Conservation (phyloP, 1,140 invertebrate species). For the Yoshiicerus persimilis region DNA sequence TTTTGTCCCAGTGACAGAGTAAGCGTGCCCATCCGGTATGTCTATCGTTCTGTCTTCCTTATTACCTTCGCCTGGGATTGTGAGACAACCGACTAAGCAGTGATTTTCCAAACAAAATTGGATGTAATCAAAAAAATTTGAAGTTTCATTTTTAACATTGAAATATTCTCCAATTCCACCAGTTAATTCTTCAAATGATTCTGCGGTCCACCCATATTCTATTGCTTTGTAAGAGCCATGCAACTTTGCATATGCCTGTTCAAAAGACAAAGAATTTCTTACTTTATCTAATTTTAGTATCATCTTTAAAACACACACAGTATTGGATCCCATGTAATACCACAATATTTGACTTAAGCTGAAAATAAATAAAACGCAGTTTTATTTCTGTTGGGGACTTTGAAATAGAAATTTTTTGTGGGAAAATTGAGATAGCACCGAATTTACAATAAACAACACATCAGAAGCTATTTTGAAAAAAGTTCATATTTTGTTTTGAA, state of each 20-base stretch:
- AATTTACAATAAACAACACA: no score
- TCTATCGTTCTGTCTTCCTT: constrained; percentile 60
- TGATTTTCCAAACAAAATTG: constrained; percentile 67
- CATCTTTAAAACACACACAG: background rate
- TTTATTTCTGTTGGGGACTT: no score
- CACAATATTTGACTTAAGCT: no score
- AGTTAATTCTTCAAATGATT: background rate
- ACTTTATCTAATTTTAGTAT: no score
- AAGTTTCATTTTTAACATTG: constrained; percentile 58
- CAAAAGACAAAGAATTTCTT: background rate
- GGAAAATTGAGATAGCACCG: no score
- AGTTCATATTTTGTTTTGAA: no score
- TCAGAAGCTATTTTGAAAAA: no score
- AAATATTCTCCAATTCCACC: background rate
- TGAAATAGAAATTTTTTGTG: no score
- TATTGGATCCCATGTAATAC: no score
- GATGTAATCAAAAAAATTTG: constrained; percentile 67
- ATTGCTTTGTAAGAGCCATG: background rate
- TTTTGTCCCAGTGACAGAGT: constrained; percentile 61
- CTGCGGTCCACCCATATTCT: background rate
- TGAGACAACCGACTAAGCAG: constrained; percentile 68
- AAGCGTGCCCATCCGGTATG: constrained; percentile 66
- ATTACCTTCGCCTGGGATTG: constrained; percentile 58
- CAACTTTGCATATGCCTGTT: background rate
- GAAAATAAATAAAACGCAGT: no score